A percentile compares a stretch with the other conserved stretches of the same genome.
phyloP scores from a whole-genome alignment of 1,140 invertebrate species.

The Ceratina calcarata region DNA sequence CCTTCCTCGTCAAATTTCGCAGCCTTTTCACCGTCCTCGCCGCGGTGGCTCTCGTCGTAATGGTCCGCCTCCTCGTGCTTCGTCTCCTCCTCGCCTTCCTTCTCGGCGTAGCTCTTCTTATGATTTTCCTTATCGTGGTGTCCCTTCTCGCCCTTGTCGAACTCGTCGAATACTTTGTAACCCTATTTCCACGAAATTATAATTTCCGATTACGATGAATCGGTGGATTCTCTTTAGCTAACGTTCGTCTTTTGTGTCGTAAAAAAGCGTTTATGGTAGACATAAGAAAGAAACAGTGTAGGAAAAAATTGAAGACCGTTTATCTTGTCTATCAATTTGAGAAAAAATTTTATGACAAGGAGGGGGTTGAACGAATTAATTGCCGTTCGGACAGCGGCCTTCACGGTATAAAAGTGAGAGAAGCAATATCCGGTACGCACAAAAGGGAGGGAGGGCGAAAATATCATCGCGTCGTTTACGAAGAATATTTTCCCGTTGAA shows the following conservation, averaged over 20 bases:
- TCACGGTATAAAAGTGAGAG: not conserved
- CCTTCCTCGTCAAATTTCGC: slow-evolving; percentile 82
- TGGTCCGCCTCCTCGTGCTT: slow-evolving; percentile 74
- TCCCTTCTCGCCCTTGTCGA: slow-evolving; percentile 72
- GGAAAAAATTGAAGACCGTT: no score
- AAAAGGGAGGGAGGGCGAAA: not conserved
- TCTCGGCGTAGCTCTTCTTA: slow-evolving; percentile 71
- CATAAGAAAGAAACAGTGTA: not conserved
- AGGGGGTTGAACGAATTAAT: slow-evolving; percentile 21
- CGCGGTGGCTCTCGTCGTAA: slow-evolving; percentile 73
- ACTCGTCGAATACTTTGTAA: slow-evolving; percentile 74
- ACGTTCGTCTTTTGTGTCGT: no score
- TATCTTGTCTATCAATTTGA: no score
- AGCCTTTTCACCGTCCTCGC: slow-evolving; percentile 73
- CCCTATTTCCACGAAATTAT: slow-evolving; percentile 56
- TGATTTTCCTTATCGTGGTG: slow-evolving; percentile 74
- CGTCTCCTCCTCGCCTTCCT: slow-evolving; percentile 70
- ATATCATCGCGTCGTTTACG: slow-evolving; percentile 21
- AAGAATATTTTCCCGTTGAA: slow-evolving; percentile 35
- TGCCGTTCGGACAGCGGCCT: not conserved
- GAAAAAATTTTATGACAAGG: not conserved
- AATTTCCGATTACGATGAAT: not conserved
- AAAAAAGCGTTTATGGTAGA: not conserved
- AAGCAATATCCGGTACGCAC: slow-evolving; percentile 26
- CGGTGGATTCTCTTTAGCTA: no score